A percentile compares a stretch with the other conserved stretches of the same genome.
Conservation (phyloP, 2,797 vertebrate species). For the Meda fulgida region DNA sequence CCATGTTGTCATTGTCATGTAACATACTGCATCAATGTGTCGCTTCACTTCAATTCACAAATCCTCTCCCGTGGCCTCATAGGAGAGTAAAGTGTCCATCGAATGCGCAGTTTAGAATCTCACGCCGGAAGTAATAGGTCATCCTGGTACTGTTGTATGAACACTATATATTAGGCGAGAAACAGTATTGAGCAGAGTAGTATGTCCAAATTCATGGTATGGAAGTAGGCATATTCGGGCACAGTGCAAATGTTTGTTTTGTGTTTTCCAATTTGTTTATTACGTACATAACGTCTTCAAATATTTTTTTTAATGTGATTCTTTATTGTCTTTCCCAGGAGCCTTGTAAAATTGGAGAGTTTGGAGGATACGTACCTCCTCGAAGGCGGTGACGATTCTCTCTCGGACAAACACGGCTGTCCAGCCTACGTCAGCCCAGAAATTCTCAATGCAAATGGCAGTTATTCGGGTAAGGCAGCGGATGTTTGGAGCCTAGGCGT, state of each 20-base stretch:
- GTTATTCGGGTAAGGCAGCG: slow-evolving; percentile 98
- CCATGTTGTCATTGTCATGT: neutral
- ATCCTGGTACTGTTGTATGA: neutral
- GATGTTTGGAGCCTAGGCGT: slow-evolving; percentile 99
- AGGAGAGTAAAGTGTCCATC: too few relatives aligned
- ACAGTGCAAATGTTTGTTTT: neutral
- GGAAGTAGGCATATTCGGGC: neutral
- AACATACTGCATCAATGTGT: too few relatives aligned
- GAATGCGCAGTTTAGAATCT: too few relatives aligned
- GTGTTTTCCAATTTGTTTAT: neutral
- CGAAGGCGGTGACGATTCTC: slow-evolving; percentile 90
- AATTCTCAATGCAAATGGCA: slow-evolving; percentile 96
- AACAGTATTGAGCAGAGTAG: too few relatives aligned
- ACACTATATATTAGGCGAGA: neutral
- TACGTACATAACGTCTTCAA: neutral
- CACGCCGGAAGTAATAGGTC: neutral
- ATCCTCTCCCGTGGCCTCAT: too few relatives aligned
- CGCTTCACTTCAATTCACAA: too few relatives aligned
- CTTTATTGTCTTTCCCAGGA: slow-evolving; percentile 74
- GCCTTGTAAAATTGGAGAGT: slow-evolving; percentile 94
- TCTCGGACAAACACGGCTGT: slow-evolving; percentile 98
- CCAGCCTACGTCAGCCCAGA: slow-evolving; percentile 98
- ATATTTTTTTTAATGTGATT: neutral
- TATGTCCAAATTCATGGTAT: neutral
- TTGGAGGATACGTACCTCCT: slow-evolving; percentile 96